Base-by-base conservation (phyloP, 2,888 invertebrate genomes). In the Balanococcus diminutus region DNA sequence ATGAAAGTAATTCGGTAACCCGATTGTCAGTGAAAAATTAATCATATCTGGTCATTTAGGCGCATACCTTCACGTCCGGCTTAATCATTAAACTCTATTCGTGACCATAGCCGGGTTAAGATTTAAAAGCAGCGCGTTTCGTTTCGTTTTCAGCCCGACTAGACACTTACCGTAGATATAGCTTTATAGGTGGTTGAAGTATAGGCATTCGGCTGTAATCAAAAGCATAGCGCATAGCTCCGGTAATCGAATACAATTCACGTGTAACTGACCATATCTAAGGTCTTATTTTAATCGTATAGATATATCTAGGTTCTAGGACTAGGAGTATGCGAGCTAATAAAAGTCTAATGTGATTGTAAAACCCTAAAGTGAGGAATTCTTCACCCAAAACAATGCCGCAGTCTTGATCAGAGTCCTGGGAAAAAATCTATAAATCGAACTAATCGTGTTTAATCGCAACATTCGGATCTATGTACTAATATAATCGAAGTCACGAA, bases 11-110 rank as follows among this genome's bases (percentile, higher is more conserved):
- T 79, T 79, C 75, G 36, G 75, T 79, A 79, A 79, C 75, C 36
- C 75, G 75, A 79, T 79, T 36, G 75, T 36, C 8, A 79, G 75
- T 79, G 36, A 36, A 36, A 79, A 36, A 79, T 79, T 79, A 79
- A 79, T 79, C 75, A 79, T 79, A 79, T 79, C 75, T 79, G 75
- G 25, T 79, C 75, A 79, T 79, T 79, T 79, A 79, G 28, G 75
- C 75, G 75, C 75, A 79, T 79, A 79, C 75, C 75, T 79, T 79
- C 75, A 79, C 75, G 75, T 79, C 75, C 75, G 75, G 75, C 36
- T 36, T 36, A 79, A 79, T 79, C 75, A 79, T 79, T 79, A 79
- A 79, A 79, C 22, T 79, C 67, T 67, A 67, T 67, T 67, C 67
- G 75, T 79, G 75, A 79, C 75, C 75, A 79, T 79, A 79, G 75